Conservation (phyloP, 53 echinoderm and acorn worm genomes). For the Paracentrotus lividus region DNA sequence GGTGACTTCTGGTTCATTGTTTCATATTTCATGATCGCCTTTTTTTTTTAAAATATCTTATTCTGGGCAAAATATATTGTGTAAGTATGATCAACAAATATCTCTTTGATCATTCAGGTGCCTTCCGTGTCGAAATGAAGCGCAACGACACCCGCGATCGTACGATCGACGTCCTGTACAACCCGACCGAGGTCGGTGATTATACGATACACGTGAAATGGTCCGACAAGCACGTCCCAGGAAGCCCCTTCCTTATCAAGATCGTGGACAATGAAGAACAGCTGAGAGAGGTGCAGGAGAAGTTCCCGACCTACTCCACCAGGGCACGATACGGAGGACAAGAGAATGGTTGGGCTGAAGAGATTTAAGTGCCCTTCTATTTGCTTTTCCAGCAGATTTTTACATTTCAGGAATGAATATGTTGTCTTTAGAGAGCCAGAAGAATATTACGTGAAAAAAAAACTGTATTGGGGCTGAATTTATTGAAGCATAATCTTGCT, state of each 20-base stretch:
- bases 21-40: too few species aligned
- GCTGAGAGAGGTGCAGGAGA: conserved; percentile 72
- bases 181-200: conserved; percentile 88
- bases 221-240: conserved; percentile 95
- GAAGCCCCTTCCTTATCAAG: conserved; percentile 90
- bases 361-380: too few species aligned
- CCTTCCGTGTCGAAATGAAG: conserved; percentile 94
- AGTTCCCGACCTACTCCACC: conserved; percentile 73
- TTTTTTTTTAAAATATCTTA: too few species aligned
- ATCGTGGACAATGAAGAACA: conserved; percentile 85
- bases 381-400: too few species aligned
- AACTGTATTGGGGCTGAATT: too few species aligned
- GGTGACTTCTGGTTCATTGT: too few species aligned
- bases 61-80: too few species aligned
- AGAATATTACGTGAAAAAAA: too few species aligned
- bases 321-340: conserved; percentile 47
- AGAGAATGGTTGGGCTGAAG: conserved; percentile 85
- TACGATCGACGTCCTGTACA: conserved; percentile 92
- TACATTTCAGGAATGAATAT: too few species aligned
- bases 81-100: too few species aligned
- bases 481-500: too few species aligned
- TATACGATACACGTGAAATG: conserved; percentile 96
- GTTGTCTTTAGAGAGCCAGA: too few species aligned
- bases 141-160: conserved; percentile 89
- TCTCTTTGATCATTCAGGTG: conserved; percentile 72